Percentiles rank a stretch among this genome's conserved stretches.
These are phyloP conservation scores for Apteryx mantelli DNA, from an alignment of 2,113 vertebrate genomes.

Conservation along the genomic window DNA sequence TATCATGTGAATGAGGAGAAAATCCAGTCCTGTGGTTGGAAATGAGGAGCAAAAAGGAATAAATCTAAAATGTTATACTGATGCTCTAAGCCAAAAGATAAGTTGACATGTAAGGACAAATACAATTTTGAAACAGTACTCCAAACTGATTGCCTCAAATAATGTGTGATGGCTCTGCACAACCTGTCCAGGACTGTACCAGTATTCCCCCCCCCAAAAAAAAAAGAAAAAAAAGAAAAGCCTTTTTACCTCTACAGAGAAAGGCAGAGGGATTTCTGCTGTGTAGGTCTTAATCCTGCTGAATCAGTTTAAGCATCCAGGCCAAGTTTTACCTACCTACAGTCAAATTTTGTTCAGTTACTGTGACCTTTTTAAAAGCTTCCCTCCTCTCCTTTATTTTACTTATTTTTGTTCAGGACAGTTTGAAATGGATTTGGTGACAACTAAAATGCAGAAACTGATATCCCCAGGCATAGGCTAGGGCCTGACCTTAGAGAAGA, in stretches of 20 bases:
- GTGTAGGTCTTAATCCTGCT: neutral
- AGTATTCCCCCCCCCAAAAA: neutral
- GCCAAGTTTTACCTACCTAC: neutral
- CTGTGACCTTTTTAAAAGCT: neutral
- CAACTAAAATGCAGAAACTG: neutral
- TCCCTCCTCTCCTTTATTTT: neutral
- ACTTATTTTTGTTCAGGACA: neutral
- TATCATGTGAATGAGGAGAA: neutral
- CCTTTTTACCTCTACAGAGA: neutral
- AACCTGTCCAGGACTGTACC: neutral
- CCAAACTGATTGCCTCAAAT: neutral
- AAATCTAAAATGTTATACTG: neutral
- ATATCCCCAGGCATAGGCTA: neutral
- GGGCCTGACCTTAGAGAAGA: neutral
- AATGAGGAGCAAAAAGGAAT: neutral
- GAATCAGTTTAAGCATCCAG: neutral
- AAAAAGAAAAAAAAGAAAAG: neutral
- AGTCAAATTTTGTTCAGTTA: neutral
- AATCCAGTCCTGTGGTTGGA: neutral
- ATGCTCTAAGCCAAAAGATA: neutral
- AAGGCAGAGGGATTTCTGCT: neutral
- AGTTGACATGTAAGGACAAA: neutral
- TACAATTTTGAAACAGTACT: neutral
- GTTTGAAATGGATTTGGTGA: neutral
- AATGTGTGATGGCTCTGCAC: neutral